A percentile compares a stretch with the other conserved stretches of the same genome.
Conservation (phyloP, 2,797 vertebrate species). For the Protosalanx chinensis region DNA sequence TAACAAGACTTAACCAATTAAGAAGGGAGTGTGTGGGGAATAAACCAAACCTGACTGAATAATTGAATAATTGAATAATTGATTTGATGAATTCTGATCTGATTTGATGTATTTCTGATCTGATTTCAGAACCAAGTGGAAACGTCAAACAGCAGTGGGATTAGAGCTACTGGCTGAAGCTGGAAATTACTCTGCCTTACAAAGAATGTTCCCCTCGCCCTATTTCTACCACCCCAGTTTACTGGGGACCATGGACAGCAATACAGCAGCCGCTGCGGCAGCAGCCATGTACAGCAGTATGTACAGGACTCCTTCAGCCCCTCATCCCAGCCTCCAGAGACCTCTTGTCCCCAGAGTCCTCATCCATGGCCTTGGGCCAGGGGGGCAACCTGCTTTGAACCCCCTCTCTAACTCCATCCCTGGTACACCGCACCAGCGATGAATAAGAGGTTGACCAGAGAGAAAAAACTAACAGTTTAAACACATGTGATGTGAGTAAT, state of each 20-base stretch:
- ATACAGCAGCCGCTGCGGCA: slow-evolving; percentile 91
- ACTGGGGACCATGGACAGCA: slow-evolving; percentile 93
- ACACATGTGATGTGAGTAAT: slow-evolving; percentile 65
- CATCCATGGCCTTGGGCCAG: slow-evolving; percentile 94
- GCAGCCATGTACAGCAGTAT: slow-evolving; percentile 99
- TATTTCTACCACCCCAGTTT: slow-evolving; percentile 95
- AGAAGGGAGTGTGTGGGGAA: slow-evolving; percentile 51
- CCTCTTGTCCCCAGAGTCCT: slow-evolving; percentile 95
- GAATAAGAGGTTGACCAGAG: slow-evolving; percentile 61
- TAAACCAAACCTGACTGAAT: slow-evolving; percentile 38
- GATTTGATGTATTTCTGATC: slow-evolving; percentile 63
- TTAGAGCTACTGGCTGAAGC: slow-evolving; percentile 83
- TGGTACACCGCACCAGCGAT: slow-evolving; percentile 89
- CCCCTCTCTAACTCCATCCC: slow-evolving; percentile 86
- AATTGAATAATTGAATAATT: slow-evolving; percentile 63
- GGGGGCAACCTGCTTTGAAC: slow-evolving; percentile 92
- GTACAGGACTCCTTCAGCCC: slow-evolving; percentile 95
- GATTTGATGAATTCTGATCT: slow-evolving; percentile 69
- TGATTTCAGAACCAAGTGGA: slow-evolving; percentile 89
- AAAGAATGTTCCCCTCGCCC: slow-evolving; percentile 91
- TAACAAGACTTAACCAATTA: slow-evolving; percentile 68
- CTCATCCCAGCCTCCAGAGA: slow-evolving; percentile 92
- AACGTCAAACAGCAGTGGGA: slow-evolving; percentile 89
- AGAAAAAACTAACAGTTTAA: slow-evolving; percentile 39
- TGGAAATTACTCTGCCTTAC: slow-evolving; percentile 85